A percentile compares a stretch with the other conserved stretches of the same genome.
phyloP scores from a whole-genome alignment of 2,888 invertebrate species.

The Aphidius colemani region DNA sequence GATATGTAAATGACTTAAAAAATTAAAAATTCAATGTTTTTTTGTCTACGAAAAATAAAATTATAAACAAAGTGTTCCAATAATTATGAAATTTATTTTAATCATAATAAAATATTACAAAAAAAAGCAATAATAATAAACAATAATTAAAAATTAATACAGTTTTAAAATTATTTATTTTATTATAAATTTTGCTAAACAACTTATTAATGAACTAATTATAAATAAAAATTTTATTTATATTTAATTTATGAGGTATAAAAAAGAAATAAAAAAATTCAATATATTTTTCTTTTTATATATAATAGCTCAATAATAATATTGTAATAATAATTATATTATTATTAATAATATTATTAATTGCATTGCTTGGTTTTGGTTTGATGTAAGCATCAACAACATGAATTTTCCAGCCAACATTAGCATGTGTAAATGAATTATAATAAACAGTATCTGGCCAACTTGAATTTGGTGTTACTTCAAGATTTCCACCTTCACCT shows the following conservation, averaged over 20 bases:
- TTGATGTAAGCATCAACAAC: constrained; percentile 77
- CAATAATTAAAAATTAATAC: background rate
- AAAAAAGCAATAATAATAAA: background rate
- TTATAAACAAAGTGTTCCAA: no score
- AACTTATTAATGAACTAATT: constrained; percentile 7
- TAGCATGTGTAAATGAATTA: constrained; percentile 89
- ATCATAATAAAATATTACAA: background rate
- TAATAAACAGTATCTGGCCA: constrained; percentile 94
- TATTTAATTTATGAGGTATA: constrained; percentile 6
- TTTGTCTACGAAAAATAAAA: no score
- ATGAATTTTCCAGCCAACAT: constrained; percentile 95
- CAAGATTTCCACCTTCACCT: constrained; percentile 74
- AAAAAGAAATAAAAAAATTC: constrained; percentile 18
- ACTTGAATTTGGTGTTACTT: constrained; percentile 83
- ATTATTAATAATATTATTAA: constrained; percentile 27
- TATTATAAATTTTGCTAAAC: constrained; percentile 5
- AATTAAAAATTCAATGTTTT: background rate
- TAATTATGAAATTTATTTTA: background rate
- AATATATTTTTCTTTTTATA: constrained; percentile 28
- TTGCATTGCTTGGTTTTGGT: constrained; percentile 42
- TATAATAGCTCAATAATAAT: constrained; percentile 36
- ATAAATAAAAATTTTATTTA: constrained; percentile 8
- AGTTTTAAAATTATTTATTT: no score
- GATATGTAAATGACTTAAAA: constrained; percentile 21
- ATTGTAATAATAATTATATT: constrained; percentile 30